phyloP scores from a whole-genome alignment of 1,140 invertebrate genomes.

The Augochlora pura region DNA sequence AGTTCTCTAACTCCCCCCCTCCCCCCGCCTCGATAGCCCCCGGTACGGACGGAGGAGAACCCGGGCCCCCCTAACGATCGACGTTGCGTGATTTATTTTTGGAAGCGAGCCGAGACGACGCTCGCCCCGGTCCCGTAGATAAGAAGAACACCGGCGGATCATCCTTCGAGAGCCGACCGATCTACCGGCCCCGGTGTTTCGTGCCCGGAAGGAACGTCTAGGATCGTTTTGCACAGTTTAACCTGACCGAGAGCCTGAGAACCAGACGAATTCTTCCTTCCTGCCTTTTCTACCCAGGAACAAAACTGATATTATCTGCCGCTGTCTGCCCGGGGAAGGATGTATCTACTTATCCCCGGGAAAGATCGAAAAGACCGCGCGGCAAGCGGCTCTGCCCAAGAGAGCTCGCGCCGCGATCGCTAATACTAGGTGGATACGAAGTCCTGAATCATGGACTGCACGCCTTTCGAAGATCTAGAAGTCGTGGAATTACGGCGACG shows the following conservation, averaged over 20 bases:
- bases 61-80: conserved; percentile 60
- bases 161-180: conserved; percentile 11
- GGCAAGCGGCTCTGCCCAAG: not conserved
- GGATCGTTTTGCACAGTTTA: conserved; percentile 63
- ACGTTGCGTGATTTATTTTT: conserved; percentile 74
- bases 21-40: conserved; percentile 37
- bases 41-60: not conserved
- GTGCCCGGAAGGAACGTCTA: conserved; percentile 66
- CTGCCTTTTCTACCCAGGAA: conserved; percentile 27
- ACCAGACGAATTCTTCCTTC: conserved; percentile 57
- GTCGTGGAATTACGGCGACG: no score
- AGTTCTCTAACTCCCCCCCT: not conserved
- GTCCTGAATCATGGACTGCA: no score
- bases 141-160: conserved; percentile 56
- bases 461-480: no score
- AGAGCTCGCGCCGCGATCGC: not conserved
- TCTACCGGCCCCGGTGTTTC: conserved; percentile 16
- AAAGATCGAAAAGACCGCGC: not conserved
- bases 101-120: conserved; percentile 53
- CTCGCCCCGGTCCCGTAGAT: conserved; percentile 47
- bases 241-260: conserved; percentile 62
- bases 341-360: conserved; percentile 17
- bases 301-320: conserved; percentile 46
- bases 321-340: not conserved
- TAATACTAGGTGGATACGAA: not conserved